Conservation (phyloP, 2,113 vertebrate species). For the Rhinopomastus cyanomelas region DNA sequence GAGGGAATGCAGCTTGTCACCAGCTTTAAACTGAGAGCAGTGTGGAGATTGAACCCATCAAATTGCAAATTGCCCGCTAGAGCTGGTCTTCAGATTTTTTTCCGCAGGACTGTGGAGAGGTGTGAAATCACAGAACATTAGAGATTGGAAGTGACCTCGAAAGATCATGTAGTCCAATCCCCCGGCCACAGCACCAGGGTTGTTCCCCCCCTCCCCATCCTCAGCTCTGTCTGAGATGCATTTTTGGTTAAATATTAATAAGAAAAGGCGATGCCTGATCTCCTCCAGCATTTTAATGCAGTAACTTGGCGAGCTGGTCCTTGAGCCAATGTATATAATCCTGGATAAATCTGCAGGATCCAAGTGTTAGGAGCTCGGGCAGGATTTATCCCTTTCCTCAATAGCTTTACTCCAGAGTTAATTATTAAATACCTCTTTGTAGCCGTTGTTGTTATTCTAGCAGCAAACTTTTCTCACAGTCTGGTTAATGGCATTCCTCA, state of each 20-base stretch:
- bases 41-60: not conserved
- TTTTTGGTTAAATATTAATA: not conserved
- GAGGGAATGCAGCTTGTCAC: not conserved
- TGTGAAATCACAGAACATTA: too few relatives aligned
- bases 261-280: not conserved
- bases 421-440: conserved; percentile 20
- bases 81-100: not conserved
- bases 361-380: not conserved
- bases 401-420: conserved; percentile 7
- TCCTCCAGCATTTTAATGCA: not conserved
- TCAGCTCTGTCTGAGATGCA: not conserved
- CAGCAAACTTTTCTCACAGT: conserved; percentile 3
- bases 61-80: not conserved
- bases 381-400: conserved; percentile 16
- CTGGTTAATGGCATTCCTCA: not conserved
- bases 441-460: not conserved
- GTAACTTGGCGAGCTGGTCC: not conserved
- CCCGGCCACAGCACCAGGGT: not conserved
- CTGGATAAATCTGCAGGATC: not conserved
- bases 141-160: too few relatives aligned
- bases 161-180: too few relatives aligned
- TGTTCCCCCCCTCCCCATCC: not conserved
- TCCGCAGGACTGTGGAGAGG: not conserved
- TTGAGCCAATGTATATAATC: not conserved
- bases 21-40: not conserved